These are phyloP conservation scores for Protonemura montana DNA, from an alignment of 2,888 invertebrate species.

Conservation along the genomic window DNA sequence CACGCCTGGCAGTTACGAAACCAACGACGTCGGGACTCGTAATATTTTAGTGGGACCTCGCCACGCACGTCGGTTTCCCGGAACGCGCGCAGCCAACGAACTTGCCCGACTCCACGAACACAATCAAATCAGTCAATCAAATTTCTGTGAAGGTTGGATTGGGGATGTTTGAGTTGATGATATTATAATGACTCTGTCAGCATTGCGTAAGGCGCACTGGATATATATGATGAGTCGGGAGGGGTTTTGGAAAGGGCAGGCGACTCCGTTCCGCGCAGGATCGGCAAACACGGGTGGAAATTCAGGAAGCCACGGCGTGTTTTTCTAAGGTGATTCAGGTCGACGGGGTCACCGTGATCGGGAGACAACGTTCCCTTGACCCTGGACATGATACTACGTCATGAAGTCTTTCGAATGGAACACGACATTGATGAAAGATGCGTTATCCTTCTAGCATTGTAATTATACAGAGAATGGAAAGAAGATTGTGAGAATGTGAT, in stretches of 20 bases:
- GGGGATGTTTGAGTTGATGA: slow-evolving; percentile 4
- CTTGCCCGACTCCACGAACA: background rate
- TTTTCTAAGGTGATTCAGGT: slow-evolving; percentile 10
- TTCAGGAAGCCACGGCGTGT: background rate
- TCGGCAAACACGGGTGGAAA: background rate
- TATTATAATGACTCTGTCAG: background rate
- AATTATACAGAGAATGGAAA: background rate
- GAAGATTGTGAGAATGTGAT: background rate
- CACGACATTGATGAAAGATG: slow-evolving; percentile 29
- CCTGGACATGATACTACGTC: background rate
- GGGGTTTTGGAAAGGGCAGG: background rate
- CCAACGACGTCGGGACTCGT: background rate
- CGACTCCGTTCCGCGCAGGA: background rate
- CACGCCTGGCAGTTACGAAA: slow-evolving; percentile 17
- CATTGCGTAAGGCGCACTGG: background rate
- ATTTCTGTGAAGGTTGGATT: background rate
- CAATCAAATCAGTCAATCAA: slow-evolving; percentile 12
- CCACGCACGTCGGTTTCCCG: slow-evolving; percentile 8
- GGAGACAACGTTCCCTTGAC: background rate
- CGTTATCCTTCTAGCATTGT: background rate
- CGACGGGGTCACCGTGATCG: background rate
- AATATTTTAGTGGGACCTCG: slow-evolving; percentile 17
- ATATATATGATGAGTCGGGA: background rate
- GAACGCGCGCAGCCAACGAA: slow-evolving; percentile 1
- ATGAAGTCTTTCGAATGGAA: background rate